A percentile compares a stretch with the other conserved stretches of the same genome.
phyloP scores from a whole-genome alignment of 2,113 vertebrate genomes.

The Centropristis striata region DNA sequence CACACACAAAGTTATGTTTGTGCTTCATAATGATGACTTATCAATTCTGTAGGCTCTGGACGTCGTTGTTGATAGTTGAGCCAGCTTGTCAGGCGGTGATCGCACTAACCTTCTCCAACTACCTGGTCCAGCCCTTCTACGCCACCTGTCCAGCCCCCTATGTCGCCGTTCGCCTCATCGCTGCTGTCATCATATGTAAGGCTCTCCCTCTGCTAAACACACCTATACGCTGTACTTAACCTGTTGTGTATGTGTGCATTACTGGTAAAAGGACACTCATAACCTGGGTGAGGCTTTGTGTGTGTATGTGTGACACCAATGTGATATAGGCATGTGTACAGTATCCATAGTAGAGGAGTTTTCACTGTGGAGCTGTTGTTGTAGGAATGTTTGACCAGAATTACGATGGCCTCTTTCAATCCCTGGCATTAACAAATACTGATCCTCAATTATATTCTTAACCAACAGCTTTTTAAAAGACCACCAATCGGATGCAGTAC shows the following conservation, averaged over 20 bases:
- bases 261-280: neutral
- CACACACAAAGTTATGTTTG: neutral
- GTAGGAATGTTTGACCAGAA: neutral
- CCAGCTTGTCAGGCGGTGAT: conserved; percentile 89
- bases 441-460: neutral
- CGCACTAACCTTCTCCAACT: conserved; percentile 87
- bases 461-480: neutral
- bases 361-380: neutral
- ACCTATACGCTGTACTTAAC: neutral
- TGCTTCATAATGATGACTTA: neutral
- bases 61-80: conserved; percentile 87
- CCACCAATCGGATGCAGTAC: neutral
- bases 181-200: conserved; percentile 87
- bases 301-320: neutral
- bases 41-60: conserved; percentile 81
- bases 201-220: neutral
- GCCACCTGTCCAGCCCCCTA: conserved; percentile 81
- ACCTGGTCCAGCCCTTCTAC: conserved; percentile 88
- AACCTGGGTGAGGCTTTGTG: neutral
- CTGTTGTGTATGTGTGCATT: neutral
- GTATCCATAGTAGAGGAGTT: neutral
- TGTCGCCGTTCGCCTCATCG: conserved; percentile 82
- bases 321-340: neutral
- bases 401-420: neutral
- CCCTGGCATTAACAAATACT: neutral